Evolutionary conservation across 2,888 invertebrate genomes (phyloP), one percentile per base, ranked within the genome.

Genomic region (Temnothorax unifasciatus): DNA sequence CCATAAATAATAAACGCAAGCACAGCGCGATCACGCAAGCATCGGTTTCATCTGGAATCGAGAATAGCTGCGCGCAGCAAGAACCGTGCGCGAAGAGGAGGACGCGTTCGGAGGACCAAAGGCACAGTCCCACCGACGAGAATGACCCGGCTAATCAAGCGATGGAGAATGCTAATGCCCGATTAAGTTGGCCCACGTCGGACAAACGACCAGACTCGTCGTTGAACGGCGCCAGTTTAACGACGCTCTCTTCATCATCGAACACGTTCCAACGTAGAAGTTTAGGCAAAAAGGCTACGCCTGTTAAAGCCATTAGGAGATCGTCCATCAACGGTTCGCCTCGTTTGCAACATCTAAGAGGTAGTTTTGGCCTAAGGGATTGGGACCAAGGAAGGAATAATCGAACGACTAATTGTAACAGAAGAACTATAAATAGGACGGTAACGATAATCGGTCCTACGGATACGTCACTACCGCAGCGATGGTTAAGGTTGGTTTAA

Each of bases 61-160:
- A 90, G 8, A 89, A 90, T 9, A 6, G 73, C 3, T 76, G 73
- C n/a, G 50, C 57, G 8, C 41, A 89, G 76, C 84, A 85, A 79
- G 94, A 94, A 34, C 90, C 92, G 0, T 92, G 90, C 44, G 82
- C 86, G 0, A 94, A 94, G 63, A 90, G 94, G 15, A 90, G 93
- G 64, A 94, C 95, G 0, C 92, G 94, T 1, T 95, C 94, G 0
- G 94, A 94, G 50, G 94, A 93, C 82, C 87, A 91, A 18, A 52
- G 79, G 21, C 91, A 88, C 0, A 87, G 87, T 38, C 93, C 94
- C 90, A 90, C 93, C 88, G 93, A 95, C 93, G 95, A 95, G 92
- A 93, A 96, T 93, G 83, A 96, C 88, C 94, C 96, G 2, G 90
- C 91, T 1, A 93, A 92, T 87, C 91, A 92, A 93, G 91, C 81